Base-by-base conservation (phyloP, 2,888 invertebrate species). In the Tiliacea citrago region DNA sequence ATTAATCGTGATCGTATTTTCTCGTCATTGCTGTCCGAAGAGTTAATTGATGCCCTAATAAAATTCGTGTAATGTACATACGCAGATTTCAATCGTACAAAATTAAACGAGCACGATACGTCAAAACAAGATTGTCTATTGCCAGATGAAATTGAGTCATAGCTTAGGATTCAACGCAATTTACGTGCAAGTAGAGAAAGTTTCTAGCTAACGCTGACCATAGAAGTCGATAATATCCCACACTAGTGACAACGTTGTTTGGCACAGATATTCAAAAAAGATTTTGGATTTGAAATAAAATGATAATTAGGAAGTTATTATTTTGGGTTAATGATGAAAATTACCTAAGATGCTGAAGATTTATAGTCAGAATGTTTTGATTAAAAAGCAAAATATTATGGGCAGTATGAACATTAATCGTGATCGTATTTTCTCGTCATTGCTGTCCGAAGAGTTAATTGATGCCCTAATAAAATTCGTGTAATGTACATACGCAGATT, bases 181-280 rank as follows among this genome's bases (percentile, higher is more conserved):
- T 68, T 75, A 71, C 74, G 47, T 51, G 47, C 55, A 68, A 72
- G 51, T 68, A 61, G 83, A 70, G 84, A 83, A 84, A 84, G 81
- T 79, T 75, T 55, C 73, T 39, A 55, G 29, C 9, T 42, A 68
- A n/a, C 66, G 61, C 58, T 62, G 62, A 68, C 53, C 71, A 62
- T 45, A 72, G 57, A 9, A 67, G 18, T 39, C 21, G n/a, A n/a
- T n/a, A n/a, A n/a, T n/a, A n/a, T n/a, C n/a, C n/a, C n/a, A n/a
- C n/a, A n/a, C n/a, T n/a, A n/a, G n/a, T n/a, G n/a, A n/a, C n/a
- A n/a, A n/a, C n/a, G n/a, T n/a, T n/a, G n/a, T n/a, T n/a, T n/a
- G n/a, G n/a, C n/a, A n/a, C n/a, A n/a, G n/a, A n/a, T n/a, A n/a
- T n/a, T n/a, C n/a, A n/a, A n/a, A n/a, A n/a, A n/a, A n/a, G n/a